Base-by-base conservation (phyloP, 2,113 vertebrate species). In the Ameiurus melas region DNA sequence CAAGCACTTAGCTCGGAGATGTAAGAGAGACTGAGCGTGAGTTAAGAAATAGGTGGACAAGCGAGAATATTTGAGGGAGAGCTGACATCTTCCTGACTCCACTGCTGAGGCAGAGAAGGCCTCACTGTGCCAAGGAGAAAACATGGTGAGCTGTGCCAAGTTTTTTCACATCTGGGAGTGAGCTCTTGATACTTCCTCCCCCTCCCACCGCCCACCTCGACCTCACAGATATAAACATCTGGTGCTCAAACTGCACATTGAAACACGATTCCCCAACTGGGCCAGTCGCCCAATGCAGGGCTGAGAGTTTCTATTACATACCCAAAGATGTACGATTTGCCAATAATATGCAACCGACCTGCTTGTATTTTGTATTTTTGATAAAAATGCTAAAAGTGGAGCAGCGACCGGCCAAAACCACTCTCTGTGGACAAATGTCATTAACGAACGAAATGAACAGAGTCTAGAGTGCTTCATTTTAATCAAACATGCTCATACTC, bases 171-270 rank as follows among this genome's bases (percentile, higher is more conserved):
- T 93, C 90, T 92, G 91, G 91, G 89, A 90, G 87, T 68, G 82
- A 86, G 79, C 64, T 82, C 90, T 36, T 62, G 33, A 66, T 81
- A 22, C 8, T 4, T 25, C 82, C 66, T 73, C 84, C n/a, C 78
- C 16, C 60, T 47, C 20, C 51, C 70, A 83, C 73, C 77, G 20
- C 90, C 85, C 75, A 83, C 87, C 78, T 85, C 78, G 75, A 88
- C 91, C 70, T 89, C 82, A 90, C 89, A 87, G 92, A 87, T 86
- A 89, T 85, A 87, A 93, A 94, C 94, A 95, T 94, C 93, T 94
- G 94, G 92, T 91, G 79, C 78, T 85, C 88, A 89, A 94, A 86
- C 89, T 87, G 20, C 86, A 86, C 90, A 86, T 1, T 87, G 89
- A 92, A 83, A 89, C 87, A 17, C 5, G 81, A 94, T 91, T 86